phyloP scores from a whole-genome alignment of 2,888 invertebrate species.

The Harpalus rufipes region DNA sequence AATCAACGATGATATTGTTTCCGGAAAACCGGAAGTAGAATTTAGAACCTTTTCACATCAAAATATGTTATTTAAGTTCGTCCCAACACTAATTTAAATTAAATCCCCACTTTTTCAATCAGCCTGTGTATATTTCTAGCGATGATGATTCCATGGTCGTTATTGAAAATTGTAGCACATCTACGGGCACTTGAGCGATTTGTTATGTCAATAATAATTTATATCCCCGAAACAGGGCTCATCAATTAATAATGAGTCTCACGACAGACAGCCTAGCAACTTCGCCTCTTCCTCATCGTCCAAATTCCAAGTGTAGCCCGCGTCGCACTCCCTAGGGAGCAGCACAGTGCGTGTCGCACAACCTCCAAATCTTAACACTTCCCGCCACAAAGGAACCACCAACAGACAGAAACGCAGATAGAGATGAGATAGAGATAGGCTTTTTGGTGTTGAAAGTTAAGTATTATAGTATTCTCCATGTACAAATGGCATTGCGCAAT shows the following conservation, averaged over 20 bases:
- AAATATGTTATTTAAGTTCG: no score
- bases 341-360: slow-evolving; percentile 23
- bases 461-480: no score
- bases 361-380: slow-evolving; percentile 40
- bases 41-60: no score
- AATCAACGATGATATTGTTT: no score
- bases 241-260: slow-evolving; percentile 33
- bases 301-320: slow-evolving; percentile 16
- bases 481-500: no score
- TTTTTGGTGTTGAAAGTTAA: no score
- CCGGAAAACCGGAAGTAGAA: no score
- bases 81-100: no score
- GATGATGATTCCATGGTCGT: background rate
- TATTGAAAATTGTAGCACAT: slow-evolving; percentile 3
- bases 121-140: no score
- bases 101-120: no score
- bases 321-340: slow-evolving; percentile 6
- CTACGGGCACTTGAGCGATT: background rate
- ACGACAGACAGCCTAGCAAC: slow-evolving; percentile 19
- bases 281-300: background rate
- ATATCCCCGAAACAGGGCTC: background rate
- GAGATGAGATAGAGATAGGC: background rate
- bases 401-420: background rate
- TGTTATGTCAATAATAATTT: slow-evolving; percentile 28
- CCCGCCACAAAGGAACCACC: no score